phyloP scores from a whole-genome alignment of 2,113 vertebrate species.

The Piaya cayana region DNA sequence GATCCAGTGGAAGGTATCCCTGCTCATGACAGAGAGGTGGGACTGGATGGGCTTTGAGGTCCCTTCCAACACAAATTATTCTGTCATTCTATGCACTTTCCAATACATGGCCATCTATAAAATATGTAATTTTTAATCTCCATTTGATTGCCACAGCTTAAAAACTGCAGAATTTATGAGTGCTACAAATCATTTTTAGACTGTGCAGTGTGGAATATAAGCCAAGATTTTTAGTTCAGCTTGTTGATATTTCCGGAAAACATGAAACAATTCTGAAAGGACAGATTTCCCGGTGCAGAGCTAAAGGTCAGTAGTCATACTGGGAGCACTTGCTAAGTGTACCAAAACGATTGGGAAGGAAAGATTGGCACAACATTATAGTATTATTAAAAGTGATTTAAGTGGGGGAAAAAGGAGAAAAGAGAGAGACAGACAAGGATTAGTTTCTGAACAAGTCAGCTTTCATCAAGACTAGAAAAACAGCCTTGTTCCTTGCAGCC shows the following conservation, averaged over 20 bases:
- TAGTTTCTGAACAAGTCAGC: neutral
- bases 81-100: neutral
- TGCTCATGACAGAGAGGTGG: too few relatives aligned
- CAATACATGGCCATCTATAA: neutral
- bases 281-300: conserved; percentile 40
- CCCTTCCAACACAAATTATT: too few relatives aligned
- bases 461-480: conserved; percentile 23
- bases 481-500: neutral
- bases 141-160: neutral
- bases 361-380: neutral
- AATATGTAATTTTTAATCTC: neutral
- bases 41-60: too few relatives aligned
- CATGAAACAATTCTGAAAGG: conserved; percentile 40
- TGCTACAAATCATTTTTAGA: neutral
- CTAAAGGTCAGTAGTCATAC: conserved; percentile 55
- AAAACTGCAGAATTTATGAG: neutral
- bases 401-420: neutral
- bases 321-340: neutral
- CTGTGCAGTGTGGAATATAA: neutral
- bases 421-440: neutral
- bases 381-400: conserved; percentile 23
- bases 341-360: neutral
- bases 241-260: conserved; percentile 56
- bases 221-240: neutral
- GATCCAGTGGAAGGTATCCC: too few relatives aligned